Evolutionary conservation across 2,797 vertebrate genomes (phyloP), one percentile per base, ranked within the genome.

Genomic region (Chrysocyon brachyurus): DNA sequence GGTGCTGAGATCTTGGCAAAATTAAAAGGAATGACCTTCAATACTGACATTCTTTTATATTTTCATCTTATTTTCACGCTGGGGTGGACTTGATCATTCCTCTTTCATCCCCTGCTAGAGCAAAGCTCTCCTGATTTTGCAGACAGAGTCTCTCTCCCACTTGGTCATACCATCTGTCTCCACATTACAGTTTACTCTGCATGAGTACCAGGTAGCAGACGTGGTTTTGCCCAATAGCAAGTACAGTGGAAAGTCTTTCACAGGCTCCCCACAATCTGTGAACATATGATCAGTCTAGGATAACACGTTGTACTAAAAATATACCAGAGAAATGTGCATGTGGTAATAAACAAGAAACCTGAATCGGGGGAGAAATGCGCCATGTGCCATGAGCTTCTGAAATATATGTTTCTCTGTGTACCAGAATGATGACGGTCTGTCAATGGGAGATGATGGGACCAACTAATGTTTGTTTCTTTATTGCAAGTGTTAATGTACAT

Each of bases 201-300:
- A 93, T 97, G 98, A 97, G 86, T 96, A 98, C 98, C 98, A 98
- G 98, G 98, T 98, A 98, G 94, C 98, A 99, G 97, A 98, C 92
- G 40, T 90, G 91, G 95, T 97, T 98, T 98, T 0, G 89, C 96
- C 97, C 98, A 98, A 85, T 81, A 92, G 89, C 98, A 97, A 98
- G 97, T 97, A 97, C 92, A 98, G 97, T 61, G 97, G 97, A 98
- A 98, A 98, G 97, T 92, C 97, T 98, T 98, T 98, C 97, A 96
- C 96, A 98, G 97, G 79, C 98, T 97, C 96, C 97, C 96, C 5
- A 5, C 96, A 96, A 98, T 98, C 98, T 98, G 98, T 98, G 98
- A 98, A 98, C 98, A 98, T 98, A 98, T 98, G 98, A 98, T 98
- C 97, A 97, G 98, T 98, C 98, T 98, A 98, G 96, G 97, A 98